Evolutionary conservation across 2,888 invertebrate genomes (phyloP).

Genomic region (Biston betularia): DNA sequence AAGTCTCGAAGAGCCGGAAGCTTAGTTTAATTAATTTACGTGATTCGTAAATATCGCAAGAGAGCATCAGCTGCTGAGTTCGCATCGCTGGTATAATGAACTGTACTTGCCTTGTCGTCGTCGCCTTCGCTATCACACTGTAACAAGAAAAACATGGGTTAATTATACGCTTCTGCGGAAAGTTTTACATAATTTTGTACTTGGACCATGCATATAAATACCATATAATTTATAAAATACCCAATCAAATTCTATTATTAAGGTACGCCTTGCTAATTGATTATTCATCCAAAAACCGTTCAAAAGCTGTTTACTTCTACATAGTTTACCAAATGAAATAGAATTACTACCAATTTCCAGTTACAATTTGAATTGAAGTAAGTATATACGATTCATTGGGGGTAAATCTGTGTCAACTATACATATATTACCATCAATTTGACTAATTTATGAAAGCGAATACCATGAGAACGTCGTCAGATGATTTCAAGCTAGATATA

Average conservation of each 20-base stretch:
- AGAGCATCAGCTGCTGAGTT: slow-evolving; percentile 55
- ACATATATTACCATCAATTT: slow-evolving; percentile 11
- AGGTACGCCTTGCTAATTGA: slow-evolving; percentile 1
- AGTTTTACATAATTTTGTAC: not conserved
- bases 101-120: slow-evolving; percentile 93
- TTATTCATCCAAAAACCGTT: slow-evolving; percentile 17
- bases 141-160: slow-evolving; percentile 80
- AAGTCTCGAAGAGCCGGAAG: slow-evolving; percentile 67
- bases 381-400: slow-evolving; percentile 2
- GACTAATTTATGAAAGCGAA: slow-evolving; percentile 8
- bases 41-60: slow-evolving; percentile 66
- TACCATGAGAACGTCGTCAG: not conserved
- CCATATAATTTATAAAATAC: slow-evolving; percentile 24
- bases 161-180: slow-evolving; percentile 35
- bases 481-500: slow-evolving; percentile 8
- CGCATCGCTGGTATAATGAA: slow-evolving; percentile 53
- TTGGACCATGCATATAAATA: slow-evolving; percentile 28
- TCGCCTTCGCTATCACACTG: slow-evolving; percentile 98
- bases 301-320: slow-evolving; percentile 10
- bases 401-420: slow-evolving; percentile 7
- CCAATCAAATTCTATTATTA: slow-evolving; percentile 14
- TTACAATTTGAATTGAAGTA: slow-evolving; percentile 3
- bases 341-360: slow-evolving; percentile 7
- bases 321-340: slow-evolving; percentile 10
- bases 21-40: slow-evolving; percentile 77